Conservation (phyloP, 2,113 vertebrate genomes). For the Strix aluco region DNA sequence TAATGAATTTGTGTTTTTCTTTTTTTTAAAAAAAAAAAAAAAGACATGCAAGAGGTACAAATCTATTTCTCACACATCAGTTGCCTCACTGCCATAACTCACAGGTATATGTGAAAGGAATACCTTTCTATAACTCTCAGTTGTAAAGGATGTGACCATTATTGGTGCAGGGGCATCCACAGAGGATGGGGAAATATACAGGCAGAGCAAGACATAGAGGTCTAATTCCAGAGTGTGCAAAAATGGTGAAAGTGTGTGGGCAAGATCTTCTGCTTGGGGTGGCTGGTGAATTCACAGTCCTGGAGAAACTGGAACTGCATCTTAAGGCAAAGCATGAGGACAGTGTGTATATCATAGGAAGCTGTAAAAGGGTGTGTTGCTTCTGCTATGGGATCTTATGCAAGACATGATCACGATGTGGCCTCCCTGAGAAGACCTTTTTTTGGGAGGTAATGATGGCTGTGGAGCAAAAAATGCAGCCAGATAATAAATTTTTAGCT, state of each 20-base stretch:
- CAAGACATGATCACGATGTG: neutral
- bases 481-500: neutral
- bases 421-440: neutral
- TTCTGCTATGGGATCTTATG: neutral
- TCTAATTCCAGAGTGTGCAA: neutral
- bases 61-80: neutral
- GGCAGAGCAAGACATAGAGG: neutral
- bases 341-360: neutral
- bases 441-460: accelerated
- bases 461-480: neutral
- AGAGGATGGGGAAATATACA: neutral
- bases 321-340: neutral
- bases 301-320: neutral
- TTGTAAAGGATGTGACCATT: neutral
- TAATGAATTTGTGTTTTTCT: neutral
- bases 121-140: neutral
- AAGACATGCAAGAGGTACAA: neutral
- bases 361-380: neutral
- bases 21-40: neutral
- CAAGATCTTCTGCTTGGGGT: neutral
- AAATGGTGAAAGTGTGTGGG: neutral
- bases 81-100: neutral
- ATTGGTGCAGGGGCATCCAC: neutral
- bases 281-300: neutral
- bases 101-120: neutral